Evolutionary conservation across 2,888 invertebrate species (phyloP), one percentile per base, ranked within the genome.

Genomic region (Drosophila fulvimacula): DNA sequence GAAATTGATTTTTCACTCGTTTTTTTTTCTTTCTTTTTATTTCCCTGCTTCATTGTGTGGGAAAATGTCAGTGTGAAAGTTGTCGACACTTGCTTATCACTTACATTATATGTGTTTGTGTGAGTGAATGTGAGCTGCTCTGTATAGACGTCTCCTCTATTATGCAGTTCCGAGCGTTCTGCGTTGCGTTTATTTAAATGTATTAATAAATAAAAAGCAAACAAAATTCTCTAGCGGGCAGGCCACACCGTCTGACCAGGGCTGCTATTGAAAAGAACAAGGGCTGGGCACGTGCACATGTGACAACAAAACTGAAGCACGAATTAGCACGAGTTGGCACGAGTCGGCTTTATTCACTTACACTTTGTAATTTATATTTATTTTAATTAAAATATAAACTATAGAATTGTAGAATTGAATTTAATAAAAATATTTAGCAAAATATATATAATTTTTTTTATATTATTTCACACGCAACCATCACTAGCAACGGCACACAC

Each of bases 1-100:
- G 48, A 86, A 80, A 75, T 84, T 80, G 82, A 84, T 87, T 90
- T 88, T 88, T 78, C 82, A 64, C 62, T 52, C 27, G 39, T 27
- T 15, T 13, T 13, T 27, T 15, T 21, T 21, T 42, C 5, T n/a
- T 41, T 41, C 63, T 34, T 73, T 63, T 41, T 41, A n/a, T 68
- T 32, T 55, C 17, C 52, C 60, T 66, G 42, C 9, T 39, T 51
- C 36, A n/a, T 49, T 42, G 42, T 55, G 46, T 63, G 21, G n/a
- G 11, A 36, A 73, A 73, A 53, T 75, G 70, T 75, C 58, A 79
- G 58, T 52, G 83, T 78, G 69, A 69, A 70, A 59, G 59, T 65
- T 60, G 67, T 61, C 53, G 52, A 44, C 52, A 51, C 6, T 48
- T 66, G 65, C 67, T 80, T 65, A 68, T 75, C 62, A 59, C 88